Base-by-base conservation (phyloP, 2,888 invertebrate species). In the Pomacea canaliculata region DNA sequence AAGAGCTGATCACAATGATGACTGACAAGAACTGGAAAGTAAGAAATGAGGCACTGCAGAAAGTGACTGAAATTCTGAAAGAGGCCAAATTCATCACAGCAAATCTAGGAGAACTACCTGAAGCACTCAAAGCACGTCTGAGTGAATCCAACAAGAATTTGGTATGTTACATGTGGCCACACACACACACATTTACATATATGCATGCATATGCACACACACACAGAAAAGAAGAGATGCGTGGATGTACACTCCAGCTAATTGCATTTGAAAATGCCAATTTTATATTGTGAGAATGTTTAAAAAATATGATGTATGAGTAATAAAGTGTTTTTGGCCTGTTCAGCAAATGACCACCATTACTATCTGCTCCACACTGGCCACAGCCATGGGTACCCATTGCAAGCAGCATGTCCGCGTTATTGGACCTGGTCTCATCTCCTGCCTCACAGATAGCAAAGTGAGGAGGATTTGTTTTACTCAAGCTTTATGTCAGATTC, bases 131-230 rank as follows among this genome's bases (percentile, higher is more conserved):
- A 0, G 93, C 94, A 0, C 93, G 98, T 1, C 92, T 98, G 23
- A 92, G 94, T 0, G 98, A 98, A 89, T 96, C 97, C 70, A 98
- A 98, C 92, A 96, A 96, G 48, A 97, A 96, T 91, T 93, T 98
- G 82, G 91, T 90, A 77, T 19, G 63, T 63, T 63, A n/a, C 7
- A 4, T 37, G 37, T 37, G 37, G 4, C 37, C 16, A 56, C 16
- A 56, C 16, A 8, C 16, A 56, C 12, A 56, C 37, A 16, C 51
- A 10, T 10, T 56, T 56, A 16, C 51, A 56, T 56, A 56, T 10
- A 16, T 56, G 51, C 51, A 56, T 56, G 16, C 4, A 56, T 37
- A 37, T 37, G 37, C 37, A 37, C 37, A 37, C 37, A 37, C 37
- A 37, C 37, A 37, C 3, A 37, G 37, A 37, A 37, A 37, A 37